Conservation (phyloP, 92 coral and sea anemone genomes). For the Phymanthus crucifer region DNA sequence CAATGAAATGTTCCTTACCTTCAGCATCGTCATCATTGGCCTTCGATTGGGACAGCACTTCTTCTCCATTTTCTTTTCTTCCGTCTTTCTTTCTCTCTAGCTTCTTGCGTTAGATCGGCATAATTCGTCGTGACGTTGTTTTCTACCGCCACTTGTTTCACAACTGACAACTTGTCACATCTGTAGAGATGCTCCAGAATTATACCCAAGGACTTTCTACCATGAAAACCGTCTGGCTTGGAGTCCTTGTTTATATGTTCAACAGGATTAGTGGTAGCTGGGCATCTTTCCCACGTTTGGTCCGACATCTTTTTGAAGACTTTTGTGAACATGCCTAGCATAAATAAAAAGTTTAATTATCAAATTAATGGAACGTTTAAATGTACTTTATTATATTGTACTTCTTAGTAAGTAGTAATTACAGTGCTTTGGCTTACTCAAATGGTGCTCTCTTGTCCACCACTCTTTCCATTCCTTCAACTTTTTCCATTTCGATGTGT, state of each 20-base stretch:
- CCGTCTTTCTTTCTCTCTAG: conserved; percentile 20
- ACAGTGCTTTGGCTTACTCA: conserved; percentile 21
- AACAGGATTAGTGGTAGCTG: conserved; percentile 50
- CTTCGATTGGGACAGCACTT: background rate
- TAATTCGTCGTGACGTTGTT: conserved; percentile 30
- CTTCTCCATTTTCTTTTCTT: conserved; percentile 18
- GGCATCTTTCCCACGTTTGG: conserved; percentile 31
- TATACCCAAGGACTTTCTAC: conserved; percentile 35
- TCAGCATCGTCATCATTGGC: background rate
- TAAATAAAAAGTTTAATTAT: conserved; percentile 1
- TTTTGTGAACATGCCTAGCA: conserved; percentile 45
- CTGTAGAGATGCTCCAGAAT: conserved; percentile 48
- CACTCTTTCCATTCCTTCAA: conserved; percentile 51
- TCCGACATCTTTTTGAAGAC: conserved; percentile 36
- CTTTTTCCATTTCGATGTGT: conserved; percentile 42
- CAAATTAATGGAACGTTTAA: too few relatives aligned
- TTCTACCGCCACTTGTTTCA: conserved; percentile 38
- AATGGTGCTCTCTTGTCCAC: conserved; percentile 49
- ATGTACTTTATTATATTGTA: background rate
- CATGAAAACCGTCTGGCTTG: conserved; percentile 13
- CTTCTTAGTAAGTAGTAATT: background rate
- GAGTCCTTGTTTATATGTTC: conserved; percentile 53
- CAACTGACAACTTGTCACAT: conserved; percentile 46
- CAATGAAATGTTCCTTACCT: too few relatives aligned
- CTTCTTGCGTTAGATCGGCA: background rate